Conservation (phyloP, 2,113 vertebrate species). For the Fulica atra region DNA sequence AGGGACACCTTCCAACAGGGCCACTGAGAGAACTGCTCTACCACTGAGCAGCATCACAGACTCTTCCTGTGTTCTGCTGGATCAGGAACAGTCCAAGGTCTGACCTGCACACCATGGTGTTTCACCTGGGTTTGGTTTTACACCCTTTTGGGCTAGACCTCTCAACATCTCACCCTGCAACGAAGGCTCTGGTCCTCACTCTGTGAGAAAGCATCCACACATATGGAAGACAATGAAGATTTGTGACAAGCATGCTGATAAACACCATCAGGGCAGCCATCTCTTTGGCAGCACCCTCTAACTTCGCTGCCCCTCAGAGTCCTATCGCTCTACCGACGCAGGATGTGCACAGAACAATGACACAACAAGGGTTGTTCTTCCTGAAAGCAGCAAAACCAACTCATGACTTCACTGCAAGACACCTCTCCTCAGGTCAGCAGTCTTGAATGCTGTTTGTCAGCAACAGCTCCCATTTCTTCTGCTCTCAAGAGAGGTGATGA, state of each 20-base stretch:
- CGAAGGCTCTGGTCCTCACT: not conserved
- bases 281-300: not conserved
- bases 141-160: not conserved
- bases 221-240: not conserved
- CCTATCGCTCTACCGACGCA: not conserved
- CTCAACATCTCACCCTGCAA: not conserved
- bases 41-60: not conserved
- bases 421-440: not conserved
- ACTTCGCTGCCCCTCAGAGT: not conserved
- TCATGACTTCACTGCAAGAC: not conserved
- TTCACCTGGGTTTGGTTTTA: not conserved
- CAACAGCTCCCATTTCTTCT: not conserved
- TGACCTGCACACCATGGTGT: not conserved
- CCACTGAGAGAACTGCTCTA: not conserved
- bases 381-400: not conserved
- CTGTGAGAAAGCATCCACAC: not conserved
- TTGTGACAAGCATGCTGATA: not conserved
- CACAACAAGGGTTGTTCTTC: not conserved
- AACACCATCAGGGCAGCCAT: not conserved
- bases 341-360: not conserved
- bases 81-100: not conserved
- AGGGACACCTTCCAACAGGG: not conserved
- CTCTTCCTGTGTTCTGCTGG: not conserved
- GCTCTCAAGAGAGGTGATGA: constrained; percentile 51
- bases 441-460: not conserved